A percentile compares a stretch with the other conserved stretches of the same genome.
These are phyloP conservation scores for Larimichthys polyactis DNA, from an alignment of 2,113 vertebrate genomes.

Conservation along the genomic window DNA sequence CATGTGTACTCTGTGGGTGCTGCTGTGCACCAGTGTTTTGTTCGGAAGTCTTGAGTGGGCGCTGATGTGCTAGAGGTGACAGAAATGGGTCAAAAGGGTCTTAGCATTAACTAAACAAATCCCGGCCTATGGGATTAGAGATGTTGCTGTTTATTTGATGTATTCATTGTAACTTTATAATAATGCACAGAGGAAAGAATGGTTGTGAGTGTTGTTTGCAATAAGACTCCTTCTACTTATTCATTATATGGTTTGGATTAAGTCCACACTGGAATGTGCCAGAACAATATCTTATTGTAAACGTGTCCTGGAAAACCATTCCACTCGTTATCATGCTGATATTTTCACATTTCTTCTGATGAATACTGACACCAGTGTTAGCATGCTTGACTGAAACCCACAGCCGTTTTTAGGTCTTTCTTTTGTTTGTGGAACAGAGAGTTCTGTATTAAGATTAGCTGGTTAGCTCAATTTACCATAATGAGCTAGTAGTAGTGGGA, in stretches of 20 bases:
- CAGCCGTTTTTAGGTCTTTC: conserved; percentile 25
- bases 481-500: not conserved
- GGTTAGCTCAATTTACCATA: conserved; percentile 26
- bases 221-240: conserved; percentile 17
- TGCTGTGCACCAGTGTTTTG: conserved; percentile 73
- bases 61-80: conserved; percentile 84
- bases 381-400: not conserved
- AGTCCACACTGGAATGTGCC: conserved; percentile 34
- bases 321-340: not conserved
- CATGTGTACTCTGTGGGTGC: conserved; percentile 55
- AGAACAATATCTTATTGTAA: conserved; percentile 47
- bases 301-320: conserved; percentile 1
- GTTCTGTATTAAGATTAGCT: conserved; percentile 56
- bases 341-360: not conserved
- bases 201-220: conserved; percentile 28
- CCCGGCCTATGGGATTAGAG: conserved; percentile 91
- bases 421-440: conserved; percentile 66
- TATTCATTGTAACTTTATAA: conserved; percentile 85
- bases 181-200: conserved; percentile 68
- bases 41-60: conserved; percentile 78
- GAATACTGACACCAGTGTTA: not conserved
- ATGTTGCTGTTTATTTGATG: conserved; percentile 88
- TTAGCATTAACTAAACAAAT: conserved; percentile 94
- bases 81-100: conserved; percentile 88
- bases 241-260: conserved; percentile 35